phyloP scores from a whole-genome alignment of 2,797 vertebrate species.

The Manis crassicaudata region DNA sequence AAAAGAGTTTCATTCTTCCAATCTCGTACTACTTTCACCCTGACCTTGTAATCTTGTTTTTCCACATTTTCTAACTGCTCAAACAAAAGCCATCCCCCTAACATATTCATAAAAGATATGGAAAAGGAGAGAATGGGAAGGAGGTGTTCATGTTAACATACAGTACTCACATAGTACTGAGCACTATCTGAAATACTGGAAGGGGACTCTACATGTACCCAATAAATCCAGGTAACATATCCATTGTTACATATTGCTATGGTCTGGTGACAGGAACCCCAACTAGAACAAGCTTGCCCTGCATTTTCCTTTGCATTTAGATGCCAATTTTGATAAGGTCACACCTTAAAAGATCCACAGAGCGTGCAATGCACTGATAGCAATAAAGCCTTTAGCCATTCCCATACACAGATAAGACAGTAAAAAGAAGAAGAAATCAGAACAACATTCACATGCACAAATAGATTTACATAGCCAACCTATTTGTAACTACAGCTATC shows the following conservation, averaged over 20 bases:
- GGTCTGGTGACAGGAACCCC: constrained; percentile 82
- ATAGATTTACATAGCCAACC: constrained; percentile 57
- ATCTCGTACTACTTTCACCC: constrained; percentile 82
- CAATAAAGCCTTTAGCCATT: constrained; percentile 84
- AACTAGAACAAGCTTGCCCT: constrained; percentile 85
- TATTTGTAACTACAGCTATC: constrained; percentile 55
- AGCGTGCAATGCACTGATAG: constrained; percentile 80
- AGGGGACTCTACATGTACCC: constrained; percentile 68
- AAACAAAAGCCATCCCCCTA: constrained; percentile 79
- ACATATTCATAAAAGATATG: constrained; percentile 82
- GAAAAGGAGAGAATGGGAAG: constrained; percentile 13
- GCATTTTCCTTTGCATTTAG: constrained; percentile 83
- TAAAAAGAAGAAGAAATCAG: constrained; percentile 74
- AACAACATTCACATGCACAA: constrained; percentile 67
- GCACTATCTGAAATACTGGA: constrained; percentile 80
- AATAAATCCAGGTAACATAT: constrained; percentile 69
- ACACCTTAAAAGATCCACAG: constrained; percentile 85
- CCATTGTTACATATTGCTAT: constrained; percentile 80
- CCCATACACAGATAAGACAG: constrained; percentile 77
- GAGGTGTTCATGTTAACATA: constrained; percentile 58
- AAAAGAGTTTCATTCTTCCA: constrained; percentile 81
- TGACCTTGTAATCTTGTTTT: constrained; percentile 85
- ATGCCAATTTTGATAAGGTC: constrained; percentile 87
- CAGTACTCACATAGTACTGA: constrained; percentile 70
- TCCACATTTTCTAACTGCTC: constrained; percentile 87